A percentile compares a stretch with the other conserved stretches of the same genome.
These are phyloP conservation scores for Stichopus chloronotus DNA, from an alignment of 35 echinoderm and acorn worm species.

Conservation along the genomic window DNA sequence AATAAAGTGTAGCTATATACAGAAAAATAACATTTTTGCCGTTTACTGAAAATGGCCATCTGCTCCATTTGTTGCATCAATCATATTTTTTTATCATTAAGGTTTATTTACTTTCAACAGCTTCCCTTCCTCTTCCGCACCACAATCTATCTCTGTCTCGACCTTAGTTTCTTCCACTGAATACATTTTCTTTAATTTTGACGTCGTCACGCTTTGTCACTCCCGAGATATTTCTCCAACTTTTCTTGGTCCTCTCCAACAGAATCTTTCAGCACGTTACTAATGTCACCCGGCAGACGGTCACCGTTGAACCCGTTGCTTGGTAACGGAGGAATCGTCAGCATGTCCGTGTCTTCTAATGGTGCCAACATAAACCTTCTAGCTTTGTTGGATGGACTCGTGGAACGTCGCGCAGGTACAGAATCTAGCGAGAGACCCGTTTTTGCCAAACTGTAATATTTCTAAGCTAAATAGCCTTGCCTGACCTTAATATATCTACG, in stretches of 20 bases:
- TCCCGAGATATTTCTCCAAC: background rate
- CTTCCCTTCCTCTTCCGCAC: too few species aligned
- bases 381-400: slow-evolving; percentile 53
- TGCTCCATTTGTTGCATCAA: too few species aligned
- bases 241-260: background rate
- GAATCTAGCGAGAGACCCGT: background rate
- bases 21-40: too few species aligned
- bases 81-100: too few species aligned
- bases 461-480: too few species aligned
- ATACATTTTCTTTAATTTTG: background rate
- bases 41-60: too few species aligned
- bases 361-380: background rate
- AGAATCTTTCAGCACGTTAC: slow-evolving; percentile 62
- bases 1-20: too few species aligned
- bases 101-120: too few species aligned
- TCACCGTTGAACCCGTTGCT: slow-evolving; percentile 40
- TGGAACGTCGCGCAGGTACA: slow-evolving; percentile 34
- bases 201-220: background rate
- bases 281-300: slow-evolving; percentile 24
- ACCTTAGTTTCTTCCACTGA: too few species aligned
- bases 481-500: too few species aligned
- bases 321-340: slow-evolving; percentile 51
- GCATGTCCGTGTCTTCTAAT: slow-evolving; percentile 21
- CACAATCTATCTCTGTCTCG: too few species aligned
- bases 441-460: background rate